Evolutionary conservation across 2,113 vertebrate species (phyloP).

Genomic region (Monarcha castaneiventris): DNA sequence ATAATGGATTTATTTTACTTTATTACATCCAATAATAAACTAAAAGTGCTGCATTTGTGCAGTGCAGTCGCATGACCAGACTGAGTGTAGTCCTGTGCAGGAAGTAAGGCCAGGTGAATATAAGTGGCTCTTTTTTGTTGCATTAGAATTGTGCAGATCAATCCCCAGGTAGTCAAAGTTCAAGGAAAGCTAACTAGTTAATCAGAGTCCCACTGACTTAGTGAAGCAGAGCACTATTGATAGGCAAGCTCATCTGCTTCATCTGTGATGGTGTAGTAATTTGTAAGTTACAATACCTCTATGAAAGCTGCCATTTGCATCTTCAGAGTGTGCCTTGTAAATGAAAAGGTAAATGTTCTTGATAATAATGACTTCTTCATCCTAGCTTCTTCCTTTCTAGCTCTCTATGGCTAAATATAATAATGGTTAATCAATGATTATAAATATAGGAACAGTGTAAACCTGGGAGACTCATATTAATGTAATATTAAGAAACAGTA

Average conservation of each 20-base stretch:
- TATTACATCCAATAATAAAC: slow-evolving; percentile 37
- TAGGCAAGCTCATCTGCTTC: neutral
- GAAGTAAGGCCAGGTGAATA: neutral
- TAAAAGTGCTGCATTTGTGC: neutral
- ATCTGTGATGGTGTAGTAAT: neutral
- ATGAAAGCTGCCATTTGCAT: neutral
- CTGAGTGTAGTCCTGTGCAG: neutral
- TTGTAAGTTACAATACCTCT: neutral
- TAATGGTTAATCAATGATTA: neutral
- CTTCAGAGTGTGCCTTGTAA: neutral
- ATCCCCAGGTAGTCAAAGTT: neutral
- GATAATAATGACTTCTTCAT: neutral
- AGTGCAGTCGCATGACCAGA: neutral
- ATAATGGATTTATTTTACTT: slow-evolving; percentile 31
- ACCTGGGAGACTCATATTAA: neutral
- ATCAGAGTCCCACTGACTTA: neutral
- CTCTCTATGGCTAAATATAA: neutral
- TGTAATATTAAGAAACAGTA: neutral
- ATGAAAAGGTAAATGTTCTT: neutral
- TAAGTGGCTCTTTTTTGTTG: neutral
- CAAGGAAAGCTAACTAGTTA: neutral
- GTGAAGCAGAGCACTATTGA: neutral
- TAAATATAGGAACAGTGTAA: neutral
- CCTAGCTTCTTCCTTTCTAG: neutral
- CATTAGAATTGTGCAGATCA: neutral